These are phyloP conservation scores for Pangasius krempfi DNA, from an alignment of 2,797 vertebrate genomes.

Conservation along the genomic window DNA sequence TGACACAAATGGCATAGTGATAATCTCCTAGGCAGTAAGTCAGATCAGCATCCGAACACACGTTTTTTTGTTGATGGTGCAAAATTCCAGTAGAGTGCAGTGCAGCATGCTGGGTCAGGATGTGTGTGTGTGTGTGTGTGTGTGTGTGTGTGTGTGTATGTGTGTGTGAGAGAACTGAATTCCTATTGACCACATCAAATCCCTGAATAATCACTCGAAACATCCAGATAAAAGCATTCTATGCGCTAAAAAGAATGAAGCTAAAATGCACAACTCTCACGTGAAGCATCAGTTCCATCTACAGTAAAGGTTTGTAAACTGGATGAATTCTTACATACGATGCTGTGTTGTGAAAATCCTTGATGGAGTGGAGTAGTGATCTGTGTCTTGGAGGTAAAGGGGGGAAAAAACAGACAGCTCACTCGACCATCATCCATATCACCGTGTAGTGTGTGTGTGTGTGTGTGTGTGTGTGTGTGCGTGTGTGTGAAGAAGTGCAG, in stretches of 20 bases:
- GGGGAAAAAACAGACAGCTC: neutral
- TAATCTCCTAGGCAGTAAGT: conserved; percentile 20
- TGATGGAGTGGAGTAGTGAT: neutral
- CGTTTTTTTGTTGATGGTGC: conserved; percentile 62
- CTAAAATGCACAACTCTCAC: neutral
- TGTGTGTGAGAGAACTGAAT: neutral
- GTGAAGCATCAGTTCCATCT: neutral
- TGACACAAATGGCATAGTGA: conserved; percentile 23
- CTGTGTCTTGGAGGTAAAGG: neutral
- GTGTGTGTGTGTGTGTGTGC: conserved; percentile 11
- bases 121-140: neutral
- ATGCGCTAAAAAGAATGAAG: neutral
- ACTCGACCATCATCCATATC: conserved; percentile 1
- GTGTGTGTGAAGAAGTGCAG: neutral
- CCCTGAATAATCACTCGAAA: conserved; percentile 8
- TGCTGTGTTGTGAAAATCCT: conserved; percentile 1
- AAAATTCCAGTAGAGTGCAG: conserved; percentile 61
- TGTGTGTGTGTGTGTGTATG: neutral
- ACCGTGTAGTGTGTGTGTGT: neutral
- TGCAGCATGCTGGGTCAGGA: conserved; percentile 14
- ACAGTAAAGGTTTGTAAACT: neutral
- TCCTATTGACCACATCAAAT: neutral
- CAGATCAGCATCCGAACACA: conserved; percentile 30
- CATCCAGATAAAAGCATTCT: neutral
- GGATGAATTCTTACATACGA: neutral